A percentile compares a stretch with the other conserved stretches of the same genome.
Conservation (phyloP, 1,140 invertebrate genomes). For the Drosophila tristis region DNA sequence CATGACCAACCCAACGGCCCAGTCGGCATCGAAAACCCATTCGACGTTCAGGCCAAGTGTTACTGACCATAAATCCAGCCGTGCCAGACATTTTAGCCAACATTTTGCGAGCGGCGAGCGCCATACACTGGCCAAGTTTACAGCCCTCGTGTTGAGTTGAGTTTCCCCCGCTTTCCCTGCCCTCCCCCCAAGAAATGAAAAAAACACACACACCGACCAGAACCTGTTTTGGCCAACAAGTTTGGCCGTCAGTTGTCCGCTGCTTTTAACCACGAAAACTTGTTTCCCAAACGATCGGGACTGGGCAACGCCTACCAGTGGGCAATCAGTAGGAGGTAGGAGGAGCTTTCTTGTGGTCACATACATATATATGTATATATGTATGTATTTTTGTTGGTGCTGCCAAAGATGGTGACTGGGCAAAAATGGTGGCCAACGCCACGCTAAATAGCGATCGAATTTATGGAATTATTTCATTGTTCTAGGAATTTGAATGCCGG, state of each 20-base stretch:
- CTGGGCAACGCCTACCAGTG: slow-evolving; percentile 59
- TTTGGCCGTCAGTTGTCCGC: slow-evolving; percentile 12
- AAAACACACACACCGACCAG: background rate
- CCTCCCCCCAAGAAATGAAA: too few species aligned
- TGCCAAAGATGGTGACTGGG: slow-evolving; percentile 68
- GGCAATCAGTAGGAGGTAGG: slow-evolving; percentile 53
- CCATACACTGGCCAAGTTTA: slow-evolving; percentile 51
- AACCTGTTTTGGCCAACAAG: slow-evolving; percentile 70
- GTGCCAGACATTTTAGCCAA: slow-evolving; percentile 71
- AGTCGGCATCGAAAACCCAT: slow-evolving; percentile 60
- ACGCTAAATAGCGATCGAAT: slow-evolving; percentile 75
- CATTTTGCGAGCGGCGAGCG: slow-evolving; percentile 36
- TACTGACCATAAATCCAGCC: slow-evolving; percentile 76
- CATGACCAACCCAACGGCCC: slow-evolving; percentile 43
- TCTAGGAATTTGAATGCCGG: slow-evolving; percentile 78
- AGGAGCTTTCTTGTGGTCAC: slow-evolving; percentile 63
- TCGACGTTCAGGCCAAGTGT: slow-evolving; percentile 65
- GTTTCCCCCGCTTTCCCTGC: slow-evolving; percentile 27
- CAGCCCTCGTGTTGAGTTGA: slow-evolving; percentile 51
- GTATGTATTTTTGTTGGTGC: too few species aligned
- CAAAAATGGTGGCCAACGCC: slow-evolving; percentile 71
- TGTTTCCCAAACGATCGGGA: slow-evolving; percentile 60
- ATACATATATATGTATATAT: background rate
- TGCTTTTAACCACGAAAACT: slow-evolving; percentile 54
- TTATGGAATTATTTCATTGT: slow-evolving; percentile 83